Percentiles rank a stretch among this genome's conserved stretches.
Conservation (phyloP, 2,797 vertebrate species). For the Enteromius radiatus region DNA sequence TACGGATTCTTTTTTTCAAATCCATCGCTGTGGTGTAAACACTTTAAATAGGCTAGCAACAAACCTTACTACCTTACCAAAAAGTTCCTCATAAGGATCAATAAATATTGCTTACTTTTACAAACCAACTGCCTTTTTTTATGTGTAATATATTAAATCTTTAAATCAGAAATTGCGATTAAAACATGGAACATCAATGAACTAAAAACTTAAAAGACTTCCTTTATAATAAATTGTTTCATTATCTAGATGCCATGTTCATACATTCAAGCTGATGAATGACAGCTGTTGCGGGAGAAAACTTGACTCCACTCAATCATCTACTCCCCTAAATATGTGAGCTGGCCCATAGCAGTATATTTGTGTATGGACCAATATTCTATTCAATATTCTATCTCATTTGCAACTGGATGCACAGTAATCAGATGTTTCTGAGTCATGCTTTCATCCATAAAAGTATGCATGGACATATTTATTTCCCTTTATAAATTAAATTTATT, state of each 20-base stretch:
- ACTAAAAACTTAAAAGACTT: background rate
- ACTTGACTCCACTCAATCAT: background rate
- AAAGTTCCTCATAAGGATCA: no score
- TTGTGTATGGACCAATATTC: background rate
- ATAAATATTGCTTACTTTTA: background rate
- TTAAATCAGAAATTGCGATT: no score
- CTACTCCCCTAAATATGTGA: background rate
- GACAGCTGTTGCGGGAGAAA: background rate
- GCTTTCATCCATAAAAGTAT: slow-evolving; percentile 1
- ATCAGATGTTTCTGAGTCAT: background rate
- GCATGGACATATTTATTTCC: background rate
- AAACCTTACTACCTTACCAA: no score
- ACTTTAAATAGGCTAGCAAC: no score
- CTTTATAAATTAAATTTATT: slow-evolving; percentile 16
- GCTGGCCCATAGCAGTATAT: background rate
- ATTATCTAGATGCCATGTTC: background rate
- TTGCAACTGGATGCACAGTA: background rate
- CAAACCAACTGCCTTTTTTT: no score
- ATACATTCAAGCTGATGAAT: slow-evolving; percentile 17
- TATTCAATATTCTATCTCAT: background rate
- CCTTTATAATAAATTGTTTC: background rate
- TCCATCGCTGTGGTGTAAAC: no score
- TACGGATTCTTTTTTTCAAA: no score
- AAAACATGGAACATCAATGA: background rate
- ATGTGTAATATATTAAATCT: no score